A percentile compares a stretch with the other conserved stretches of the same genome.
Conservation (phyloP, 2,113 vertebrate species). For the Brevimyrus niger region DNA sequence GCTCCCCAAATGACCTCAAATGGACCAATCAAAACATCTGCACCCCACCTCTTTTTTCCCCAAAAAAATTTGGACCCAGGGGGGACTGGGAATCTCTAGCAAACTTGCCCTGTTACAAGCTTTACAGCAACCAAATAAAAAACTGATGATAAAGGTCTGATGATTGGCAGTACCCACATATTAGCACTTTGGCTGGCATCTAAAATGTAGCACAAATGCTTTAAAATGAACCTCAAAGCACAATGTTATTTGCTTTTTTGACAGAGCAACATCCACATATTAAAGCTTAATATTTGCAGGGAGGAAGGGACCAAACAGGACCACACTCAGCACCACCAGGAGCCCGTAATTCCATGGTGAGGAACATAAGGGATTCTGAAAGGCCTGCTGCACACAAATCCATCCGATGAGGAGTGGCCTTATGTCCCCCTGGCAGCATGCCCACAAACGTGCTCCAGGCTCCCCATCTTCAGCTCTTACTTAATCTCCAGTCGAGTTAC, state of each 20-base stretch:
- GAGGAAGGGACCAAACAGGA: neutral
- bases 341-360: neutral
- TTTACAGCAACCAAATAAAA: neutral
- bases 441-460: neutral
- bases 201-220: neutral
- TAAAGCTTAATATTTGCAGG: neutral
- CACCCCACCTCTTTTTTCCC: neutral
- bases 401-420: neutral
- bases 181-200: neutral
- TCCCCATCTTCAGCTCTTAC: neutral
- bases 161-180: neutral
- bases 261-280: neutral
- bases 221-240: neutral
- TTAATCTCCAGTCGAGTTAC: slow-evolving; percentile 15
- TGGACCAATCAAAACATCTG: neutral
- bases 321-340: neutral
- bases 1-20: neutral
- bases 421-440: neutral
- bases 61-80: neutral
- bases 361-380: neutral
- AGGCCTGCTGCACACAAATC: neutral
- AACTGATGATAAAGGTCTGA: neutral
- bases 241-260: neutral
- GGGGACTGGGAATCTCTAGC: neutral
- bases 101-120: neutral